Base-by-base conservation (phyloP, 2,113 vertebrate species). In the Hypocryptadius cinnamomeus region DNA sequence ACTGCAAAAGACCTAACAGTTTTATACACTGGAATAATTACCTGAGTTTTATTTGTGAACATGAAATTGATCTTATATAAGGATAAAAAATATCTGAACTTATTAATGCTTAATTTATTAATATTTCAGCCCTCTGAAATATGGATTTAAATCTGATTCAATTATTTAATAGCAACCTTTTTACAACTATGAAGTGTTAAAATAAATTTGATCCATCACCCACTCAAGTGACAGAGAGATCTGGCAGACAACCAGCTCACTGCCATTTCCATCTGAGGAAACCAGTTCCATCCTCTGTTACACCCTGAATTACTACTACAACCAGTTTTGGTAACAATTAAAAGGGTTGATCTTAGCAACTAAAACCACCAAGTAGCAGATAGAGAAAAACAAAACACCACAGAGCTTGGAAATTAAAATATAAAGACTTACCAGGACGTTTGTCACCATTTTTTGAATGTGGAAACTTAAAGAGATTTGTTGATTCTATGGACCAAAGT, bases 391-490 rank as follows among this genome's bases (percentile, higher is more conserved):
- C 15, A 79, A 82, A 86, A 61, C 13, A 64, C 17, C 53, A 53
- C 3, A 44, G 21, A 93, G 37, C 11, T 28, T 28, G 15, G 71
- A 89, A 72, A 73, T 12, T 8, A 88, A 79, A 90, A 56, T 9
- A 42, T 12, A n/a, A 40, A 48, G 45, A 53, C 90, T 31, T 98
- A 99, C 99, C 98, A 96, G 98, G 98, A 63, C 98, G 93, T 4
- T 97, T 74, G 2, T 96, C 95, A 17, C 92, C 93, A 19, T 61
- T 94, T 85, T 96, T 96, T n/a, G 96, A 25, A 23, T n/a, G 13
- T 2, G 97, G 98, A 83, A 94, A 98, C 92, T 98, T 99, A 69
- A 99, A 98, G 70, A 99, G 97, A 84, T 99, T 98, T 60, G 98
- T 87, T 28, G 97, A 97, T 87, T 98, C 97, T 9, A 99, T 98